Base-by-base conservation (phyloP, 2,797 vertebrate species). In the Argyrosomus regius region DNA sequence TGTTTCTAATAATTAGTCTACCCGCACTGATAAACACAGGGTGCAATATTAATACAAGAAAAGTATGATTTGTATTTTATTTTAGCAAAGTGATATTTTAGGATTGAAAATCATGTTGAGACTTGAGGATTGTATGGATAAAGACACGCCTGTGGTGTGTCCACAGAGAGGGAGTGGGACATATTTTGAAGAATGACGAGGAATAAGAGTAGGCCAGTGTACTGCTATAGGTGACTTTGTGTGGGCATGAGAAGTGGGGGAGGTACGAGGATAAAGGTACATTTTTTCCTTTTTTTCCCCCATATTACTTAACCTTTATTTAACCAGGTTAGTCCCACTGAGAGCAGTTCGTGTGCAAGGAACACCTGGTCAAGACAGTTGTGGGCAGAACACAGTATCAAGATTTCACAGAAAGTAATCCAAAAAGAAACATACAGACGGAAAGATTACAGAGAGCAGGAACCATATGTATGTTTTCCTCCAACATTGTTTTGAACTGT, bases 241-340 rank as follows among this genome's bases (percentile, higher is more conserved):
- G 80, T 78, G 75, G 72, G 63, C 75, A 56, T 4, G 0, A 22
- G 50, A 28, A 35, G 17, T 26, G 16, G 45, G 72, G 69, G 52
- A 65, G 61, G 71, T 58, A 39, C 20, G 43, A 53, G 60, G 72
- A 73, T 83, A 73, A 78, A 54, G 45, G 59, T 56, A 64, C 2
- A 4, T 16, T 64, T 74, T 63, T 4, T 45, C 45, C 48, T 67
- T 75, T 43, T 45, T 28, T 39, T 1, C 8, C 35, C 35, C 35
- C 68, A 84, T 87, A 86, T 89, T 78, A 84, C 52, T 90, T 91
- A 93, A 90, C 85, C 88, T 81, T 87, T 85, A 91, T 84, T 92
- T 87, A 92, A 91, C 78, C 60, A 72, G 65, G 81, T 90, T 72
- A 77, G 79, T 91, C 89, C 90, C 88, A 84, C 7, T 72, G 90